Evolutionary conservation across 2,888 invertebrate species (phyloP).

Genomic region (Cinara cedri): DNA sequence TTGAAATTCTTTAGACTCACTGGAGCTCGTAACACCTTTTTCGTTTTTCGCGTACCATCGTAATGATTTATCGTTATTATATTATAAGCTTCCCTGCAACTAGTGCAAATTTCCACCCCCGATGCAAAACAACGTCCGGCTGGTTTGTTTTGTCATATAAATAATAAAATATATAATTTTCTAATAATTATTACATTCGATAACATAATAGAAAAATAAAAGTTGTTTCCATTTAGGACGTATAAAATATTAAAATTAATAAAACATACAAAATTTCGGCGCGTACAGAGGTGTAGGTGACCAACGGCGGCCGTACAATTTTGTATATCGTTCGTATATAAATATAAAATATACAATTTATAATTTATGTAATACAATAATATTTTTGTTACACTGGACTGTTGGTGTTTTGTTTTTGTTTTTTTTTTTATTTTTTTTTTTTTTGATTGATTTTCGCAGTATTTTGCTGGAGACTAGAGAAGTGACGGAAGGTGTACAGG

Average conservation of each 20-base stretch:
- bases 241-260: slow-evolving; percentile 48
- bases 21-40: too few species aligned
- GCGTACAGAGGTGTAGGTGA: not conserved
- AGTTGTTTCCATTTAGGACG: not conserved
- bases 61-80: too few species aligned
- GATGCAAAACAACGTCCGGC: too few species aligned
- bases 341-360: too few species aligned
- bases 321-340: too few species aligned
- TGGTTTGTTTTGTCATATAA: slow-evolving; percentile 22
- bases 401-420: slow-evolving; percentile 35
- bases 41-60: too few species aligned
- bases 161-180: slow-evolving; percentile 44
- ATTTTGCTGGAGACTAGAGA: slow-evolving; percentile 48
- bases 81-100: too few species aligned
- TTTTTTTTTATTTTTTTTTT: too few species aligned
- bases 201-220: slow-evolving; percentile 22
- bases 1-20: too few species aligned
- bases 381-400: slow-evolving; percentile 3
- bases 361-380: not conserved
- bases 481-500: not conserved
- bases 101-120: too few species aligned
- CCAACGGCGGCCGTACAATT: not conserved
- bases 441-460: slow-evolving; percentile 15
- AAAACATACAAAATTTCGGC: slow-evolving; percentile 33
- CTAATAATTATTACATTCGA: slow-evolving; percentile 10